Percentiles rank a stretch among this genome's conserved stretches.
Conservation (phyloP, 1,140 invertebrate species). For the Drosophila nannoptera region DNA sequence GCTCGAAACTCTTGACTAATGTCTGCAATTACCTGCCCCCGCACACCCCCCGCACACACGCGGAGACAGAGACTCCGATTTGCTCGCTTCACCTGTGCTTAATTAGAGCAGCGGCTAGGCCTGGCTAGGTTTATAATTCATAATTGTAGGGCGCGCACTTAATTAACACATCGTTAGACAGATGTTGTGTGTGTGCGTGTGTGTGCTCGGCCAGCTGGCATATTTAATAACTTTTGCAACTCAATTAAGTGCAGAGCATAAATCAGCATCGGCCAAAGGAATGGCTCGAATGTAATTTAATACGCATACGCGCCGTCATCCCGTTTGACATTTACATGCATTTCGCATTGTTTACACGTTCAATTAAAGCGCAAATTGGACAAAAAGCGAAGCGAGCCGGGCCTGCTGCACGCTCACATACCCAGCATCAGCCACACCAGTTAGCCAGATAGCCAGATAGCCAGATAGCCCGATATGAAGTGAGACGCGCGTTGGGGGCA, state of each 20-base stretch:
- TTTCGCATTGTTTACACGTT: background rate
- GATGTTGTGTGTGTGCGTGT: background rate
- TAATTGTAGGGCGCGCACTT: constrained; percentile 33
- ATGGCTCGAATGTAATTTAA: background rate
- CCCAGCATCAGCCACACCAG: background rate
- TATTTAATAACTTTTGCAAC: constrained; percentile 19
- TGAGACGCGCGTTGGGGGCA: background rate
- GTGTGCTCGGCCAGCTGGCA: background rate
- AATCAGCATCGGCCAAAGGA: background rate
- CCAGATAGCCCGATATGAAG: too few species aligned
- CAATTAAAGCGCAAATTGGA: constrained; percentile 23
- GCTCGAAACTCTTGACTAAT: constrained; percentile 27
- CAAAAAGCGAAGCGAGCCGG: too few species aligned
- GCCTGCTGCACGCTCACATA: background rate
- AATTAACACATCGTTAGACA: constrained; percentile 63
- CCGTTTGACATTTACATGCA: background rate
- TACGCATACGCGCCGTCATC: constrained; percentile 23
- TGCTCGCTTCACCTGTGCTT: constrained; percentile 22
- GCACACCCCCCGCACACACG: constrained; percentile 3
- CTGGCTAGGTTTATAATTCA: constrained; percentile 36
- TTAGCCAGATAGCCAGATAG: too few species aligned
- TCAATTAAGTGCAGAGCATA: constrained; percentile 7
- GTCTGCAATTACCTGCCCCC: constrained; percentile 24
- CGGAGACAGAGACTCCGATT: background rate
- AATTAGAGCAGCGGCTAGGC: constrained; percentile 28